Evolutionary conservation across 2,113 vertebrate species (phyloP).

Genomic region (Catagonus wagneri): DNA sequence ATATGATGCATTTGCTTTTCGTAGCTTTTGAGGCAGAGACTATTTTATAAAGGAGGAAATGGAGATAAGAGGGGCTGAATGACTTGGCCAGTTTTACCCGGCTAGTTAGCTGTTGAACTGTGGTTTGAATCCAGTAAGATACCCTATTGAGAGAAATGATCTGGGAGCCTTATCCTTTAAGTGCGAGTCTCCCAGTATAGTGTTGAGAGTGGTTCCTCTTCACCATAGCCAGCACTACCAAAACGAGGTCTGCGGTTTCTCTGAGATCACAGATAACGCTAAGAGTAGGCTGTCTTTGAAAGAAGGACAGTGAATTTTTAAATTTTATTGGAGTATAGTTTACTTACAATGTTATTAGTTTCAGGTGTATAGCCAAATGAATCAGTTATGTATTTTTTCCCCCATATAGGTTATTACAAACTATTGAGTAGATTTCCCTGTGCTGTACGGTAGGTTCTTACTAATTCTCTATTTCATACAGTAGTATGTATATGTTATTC

Average conservation of each 20-base stretch:
- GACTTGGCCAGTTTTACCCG: background rate
- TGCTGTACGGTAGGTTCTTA: no score
- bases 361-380: no score
- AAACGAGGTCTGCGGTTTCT: background rate
- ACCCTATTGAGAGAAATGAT: background rate
- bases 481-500: no score
- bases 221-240: background rate
- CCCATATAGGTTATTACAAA: no score
- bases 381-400: no score
- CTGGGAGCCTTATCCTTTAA: background rate
- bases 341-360: no score
- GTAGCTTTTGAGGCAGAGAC: background rate
- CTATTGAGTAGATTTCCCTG: no score
- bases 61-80: background rate
- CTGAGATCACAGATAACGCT: background rate
- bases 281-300: background rate
- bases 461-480: no score
- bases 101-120: background rate
- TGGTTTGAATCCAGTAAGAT: background rate
- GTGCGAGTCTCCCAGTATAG: background rate
- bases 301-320: background rate
- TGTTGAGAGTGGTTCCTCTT: background rate
- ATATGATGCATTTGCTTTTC: background rate
- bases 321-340: no score
- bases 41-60: background rate